Conservation (phyloP, 35 echinoderm and acorn worm species). For the Amphiura filiformis region DNA sequence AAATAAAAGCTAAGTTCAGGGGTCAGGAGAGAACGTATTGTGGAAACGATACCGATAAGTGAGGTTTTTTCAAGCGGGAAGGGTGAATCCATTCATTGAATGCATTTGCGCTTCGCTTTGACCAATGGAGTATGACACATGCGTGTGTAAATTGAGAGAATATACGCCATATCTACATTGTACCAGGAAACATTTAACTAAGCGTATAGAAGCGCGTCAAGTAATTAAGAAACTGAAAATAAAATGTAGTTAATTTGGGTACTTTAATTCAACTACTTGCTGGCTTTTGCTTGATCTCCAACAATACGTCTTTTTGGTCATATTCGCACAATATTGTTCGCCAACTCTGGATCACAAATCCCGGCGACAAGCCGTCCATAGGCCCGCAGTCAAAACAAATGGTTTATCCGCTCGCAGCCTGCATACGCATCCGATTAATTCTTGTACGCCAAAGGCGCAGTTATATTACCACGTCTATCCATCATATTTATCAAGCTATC, state of each 20-base stretch:
- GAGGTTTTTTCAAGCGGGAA: neutral
- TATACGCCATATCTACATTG: neutral
- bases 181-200: neutral
- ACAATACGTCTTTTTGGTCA: too few species aligned
- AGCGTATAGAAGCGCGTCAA: neutral
- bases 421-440: conserved; percentile 32
- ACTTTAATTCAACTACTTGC: neutral
- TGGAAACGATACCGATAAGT: neutral
- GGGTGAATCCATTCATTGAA: neutral
- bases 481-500: conserved; percentile 12
- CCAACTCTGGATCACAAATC: neutral
- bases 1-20: neutral
- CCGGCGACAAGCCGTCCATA: conserved; percentile 20
- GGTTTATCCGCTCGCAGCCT: neutral
- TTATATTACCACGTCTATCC: conserved; percentile 29
- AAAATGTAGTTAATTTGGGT: neutral
- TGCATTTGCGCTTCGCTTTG: neutral
- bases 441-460: conserved; percentile 34
- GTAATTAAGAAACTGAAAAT: neutral
- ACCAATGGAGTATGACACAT: neutral
- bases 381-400: conserved; percentile 18
- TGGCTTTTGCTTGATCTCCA: too few species aligned
- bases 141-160: neutral
- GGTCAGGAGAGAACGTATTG: neutral
- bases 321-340: too few species aligned